Evolutionary conservation across 2,888 invertebrate species (phyloP).

Genomic region (Patella depressa): DNA sequence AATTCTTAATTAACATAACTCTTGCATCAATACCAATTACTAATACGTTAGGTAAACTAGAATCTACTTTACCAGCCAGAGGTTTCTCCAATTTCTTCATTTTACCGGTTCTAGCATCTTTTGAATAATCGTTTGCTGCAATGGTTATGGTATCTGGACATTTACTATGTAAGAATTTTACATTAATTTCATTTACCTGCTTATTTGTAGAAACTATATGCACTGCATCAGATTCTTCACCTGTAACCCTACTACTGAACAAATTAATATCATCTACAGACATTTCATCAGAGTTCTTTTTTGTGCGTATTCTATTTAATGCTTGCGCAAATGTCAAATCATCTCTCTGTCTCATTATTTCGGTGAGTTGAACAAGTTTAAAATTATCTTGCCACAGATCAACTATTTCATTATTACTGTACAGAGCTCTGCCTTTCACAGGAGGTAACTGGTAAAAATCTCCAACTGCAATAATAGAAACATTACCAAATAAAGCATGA

Average conservation of each 20-base stretch:
- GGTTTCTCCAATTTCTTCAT: background rate
- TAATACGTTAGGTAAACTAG: conserved; percentile 12
- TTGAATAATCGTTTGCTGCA: conserved; percentile 27
- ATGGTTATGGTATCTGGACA: conserved; percentile 18
- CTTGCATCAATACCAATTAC: conserved; percentile 16
- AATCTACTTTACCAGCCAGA: background rate
- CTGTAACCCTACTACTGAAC: conserved; percentile 20
- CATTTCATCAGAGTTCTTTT: conserved; percentile 17
- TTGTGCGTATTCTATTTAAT: conserved; percentile 27
- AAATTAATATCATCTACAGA: conserved; percentile 8
- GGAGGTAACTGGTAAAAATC: conserved; percentile 31
- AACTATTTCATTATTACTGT: background rate
- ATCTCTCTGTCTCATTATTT: conserved; percentile 30
- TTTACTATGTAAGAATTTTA: conserved; percentile 13
- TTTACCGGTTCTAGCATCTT: conserved; percentile 25
- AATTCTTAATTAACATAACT: conserved; percentile 8
- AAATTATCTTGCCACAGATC: conserved; percentile 32
- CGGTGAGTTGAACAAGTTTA: conserved; percentile 24
- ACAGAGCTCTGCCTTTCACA: conserved; percentile 20
- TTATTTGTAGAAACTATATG: conserved; percentile 32
- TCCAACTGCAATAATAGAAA: conserved; percentile 3
- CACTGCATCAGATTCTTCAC: conserved; percentile 21
- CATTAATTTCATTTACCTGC: conserved; percentile 26
- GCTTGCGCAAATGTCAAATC: conserved; percentile 25
- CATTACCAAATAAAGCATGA: conserved; percentile 12